phyloP scores from a whole-genome alignment of 2,797 vertebrate species.

The Sebastes vulpes region DNA sequence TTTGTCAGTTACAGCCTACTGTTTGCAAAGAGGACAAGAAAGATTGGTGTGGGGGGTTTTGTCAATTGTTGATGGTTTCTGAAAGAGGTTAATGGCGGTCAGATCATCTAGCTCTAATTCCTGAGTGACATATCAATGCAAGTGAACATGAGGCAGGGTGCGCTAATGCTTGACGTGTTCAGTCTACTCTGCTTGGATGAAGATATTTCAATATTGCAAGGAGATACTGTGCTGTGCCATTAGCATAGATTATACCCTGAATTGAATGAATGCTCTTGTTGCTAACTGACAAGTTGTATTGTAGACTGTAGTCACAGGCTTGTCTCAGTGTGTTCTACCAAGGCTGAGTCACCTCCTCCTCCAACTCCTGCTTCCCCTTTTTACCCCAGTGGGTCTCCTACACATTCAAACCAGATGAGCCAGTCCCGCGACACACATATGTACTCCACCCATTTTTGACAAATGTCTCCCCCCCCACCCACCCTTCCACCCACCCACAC shows the following conservation, averaged over 20 bases:
- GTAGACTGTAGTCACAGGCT: background rate
- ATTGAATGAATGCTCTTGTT: background rate
- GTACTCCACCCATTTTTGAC: constrained; percentile 21
- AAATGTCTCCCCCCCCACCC: background rate
- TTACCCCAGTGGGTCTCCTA: constrained; percentile 18
- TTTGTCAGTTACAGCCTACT: background rate
- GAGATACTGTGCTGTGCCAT: background rate
- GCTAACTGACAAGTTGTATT: background rate
- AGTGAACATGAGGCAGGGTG: background rate
- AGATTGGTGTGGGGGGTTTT: background rate
- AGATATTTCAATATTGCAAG: background rate
- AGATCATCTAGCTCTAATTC: background rate
- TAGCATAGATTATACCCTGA: too few species aligned
- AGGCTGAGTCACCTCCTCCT: constrained; percentile 20
- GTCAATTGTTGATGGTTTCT: background rate
- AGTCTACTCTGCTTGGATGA: background rate
- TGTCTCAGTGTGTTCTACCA: background rate
- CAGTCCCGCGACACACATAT: constrained; percentile 23
- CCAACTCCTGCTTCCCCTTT: background rate
- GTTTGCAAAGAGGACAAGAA: too few species aligned
- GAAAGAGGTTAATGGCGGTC: background rate
- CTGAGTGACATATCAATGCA: background rate
- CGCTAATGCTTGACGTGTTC: background rate
- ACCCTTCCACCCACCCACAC: background rate
- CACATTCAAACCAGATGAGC: constrained; percentile 54